Evolutionary conservation across 2,113 vertebrate genomes (phyloP).

Genomic region (Pyxicephalus adspersus): DNA sequence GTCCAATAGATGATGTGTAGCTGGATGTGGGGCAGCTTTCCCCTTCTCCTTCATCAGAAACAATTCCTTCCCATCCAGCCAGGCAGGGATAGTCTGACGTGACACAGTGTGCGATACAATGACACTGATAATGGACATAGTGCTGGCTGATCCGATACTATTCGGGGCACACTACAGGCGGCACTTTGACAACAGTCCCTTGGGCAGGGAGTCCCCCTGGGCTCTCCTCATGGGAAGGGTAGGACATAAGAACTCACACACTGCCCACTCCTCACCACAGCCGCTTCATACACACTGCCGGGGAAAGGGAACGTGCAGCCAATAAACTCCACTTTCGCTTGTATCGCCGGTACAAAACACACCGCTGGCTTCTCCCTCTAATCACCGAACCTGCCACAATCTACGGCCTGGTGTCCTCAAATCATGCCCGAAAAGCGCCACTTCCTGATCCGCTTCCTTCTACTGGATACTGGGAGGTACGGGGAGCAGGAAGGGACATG

Average conservation of each 20-base stretch:
- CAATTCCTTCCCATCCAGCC: background rate
- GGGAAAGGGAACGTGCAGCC: too few species aligned
- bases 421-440: slow-evolving; percentile 24
- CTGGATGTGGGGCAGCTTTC: background rate
- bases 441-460: slow-evolving; percentile 16
- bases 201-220: too few species aligned
- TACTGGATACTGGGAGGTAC: slow-evolving; percentile 7
- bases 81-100: background rate
- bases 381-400: too few species aligned
- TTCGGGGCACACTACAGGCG: background rate
- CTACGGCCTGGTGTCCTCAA: background rate
- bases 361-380: too few species aligned
- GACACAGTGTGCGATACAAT: background rate
- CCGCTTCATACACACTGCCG: background rate
- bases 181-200: too few species aligned
- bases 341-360: too few species aligned
- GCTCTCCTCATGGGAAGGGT: too few species aligned
- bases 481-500: slow-evolving; percentile 8
- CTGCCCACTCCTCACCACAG: background rate
- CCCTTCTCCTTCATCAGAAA: background rate
- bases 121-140: background rate
- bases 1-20: background rate
- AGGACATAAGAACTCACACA: background rate
- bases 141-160: background rate
- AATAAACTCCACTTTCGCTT: too few species aligned